Percentiles rank a stretch among this genome's conserved stretches.
Conservation (phyloP, 2,113 vertebrate genomes). For the Bettongia penicillata region DNA sequence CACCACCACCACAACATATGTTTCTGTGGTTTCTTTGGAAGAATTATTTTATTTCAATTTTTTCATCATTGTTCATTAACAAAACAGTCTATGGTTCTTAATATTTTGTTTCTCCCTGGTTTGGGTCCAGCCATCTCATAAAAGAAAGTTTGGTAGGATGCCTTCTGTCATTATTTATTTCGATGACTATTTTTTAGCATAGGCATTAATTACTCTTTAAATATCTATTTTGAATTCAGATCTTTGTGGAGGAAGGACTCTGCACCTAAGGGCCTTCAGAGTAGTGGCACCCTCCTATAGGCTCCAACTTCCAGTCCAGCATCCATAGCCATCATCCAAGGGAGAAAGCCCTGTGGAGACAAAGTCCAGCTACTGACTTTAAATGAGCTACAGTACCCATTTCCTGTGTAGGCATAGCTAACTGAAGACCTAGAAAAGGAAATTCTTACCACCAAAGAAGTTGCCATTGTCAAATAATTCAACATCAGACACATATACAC, state of each 20-base stretch:
- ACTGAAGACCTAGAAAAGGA: neutral
- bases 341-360: neutral
- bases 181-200: neutral
- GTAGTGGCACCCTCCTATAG: neutral
- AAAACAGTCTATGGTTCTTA: neutral
- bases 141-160: neutral
- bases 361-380: neutral
- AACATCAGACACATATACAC: neutral
- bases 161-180: neutral
- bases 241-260: neutral
- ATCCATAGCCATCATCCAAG: neutral
- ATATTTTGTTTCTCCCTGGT: neutral
- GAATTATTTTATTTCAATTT: neutral
- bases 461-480: neutral
- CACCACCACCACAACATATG: too few relatives aligned
- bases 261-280: neutral
- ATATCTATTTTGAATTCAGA: neutral
- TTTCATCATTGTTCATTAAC: neutral
- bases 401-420: neutral
- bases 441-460: neutral
- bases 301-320: neutral
- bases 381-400: neutral
- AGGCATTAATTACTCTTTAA: neutral
- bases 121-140: neutral
- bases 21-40: neutral